phyloP scores from a whole-genome alignment of 1,140 invertebrate genomes.

The Maconellicoccus hirsutus region DNA sequence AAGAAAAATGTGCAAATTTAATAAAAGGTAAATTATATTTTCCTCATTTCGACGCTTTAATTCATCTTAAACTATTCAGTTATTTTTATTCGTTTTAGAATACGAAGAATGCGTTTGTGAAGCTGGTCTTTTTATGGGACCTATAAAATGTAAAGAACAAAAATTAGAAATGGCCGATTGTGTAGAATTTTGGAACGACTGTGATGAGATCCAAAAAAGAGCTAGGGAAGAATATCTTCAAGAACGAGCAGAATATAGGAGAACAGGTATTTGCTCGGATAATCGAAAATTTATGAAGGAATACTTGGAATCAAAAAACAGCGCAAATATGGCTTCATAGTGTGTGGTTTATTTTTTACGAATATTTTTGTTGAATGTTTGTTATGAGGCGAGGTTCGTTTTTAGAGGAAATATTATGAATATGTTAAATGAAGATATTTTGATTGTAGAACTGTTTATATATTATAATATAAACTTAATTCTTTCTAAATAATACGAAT shows the following conservation, averaged over 20 bases:
- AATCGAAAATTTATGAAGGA: conserved; percentile 28
- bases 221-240: conserved; percentile 68
- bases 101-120: conserved; percentile 66
- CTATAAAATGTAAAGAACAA: conserved; percentile 57
- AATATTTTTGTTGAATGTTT: too few species aligned
- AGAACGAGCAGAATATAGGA: conserved; percentile 66
- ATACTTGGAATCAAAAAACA: conserved; percentile 28
- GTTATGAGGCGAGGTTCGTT: too few species aligned
- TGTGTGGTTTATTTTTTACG: too few species aligned
- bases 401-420: too few species aligned
- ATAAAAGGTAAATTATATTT: conserved; percentile 42
- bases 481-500: neutral
- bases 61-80: too few species aligned
- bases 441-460: conserved; percentile 3
- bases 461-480: neutral
- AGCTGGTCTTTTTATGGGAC: conserved; percentile 48
- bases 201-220: conserved; percentile 57
- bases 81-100: conserved; percentile 33
- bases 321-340: conserved; percentile 5
- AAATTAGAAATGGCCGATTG: conserved; percentile 57
- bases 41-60: neutral
- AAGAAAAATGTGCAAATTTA: conserved; percentile 60
- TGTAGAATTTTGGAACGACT: conserved; percentile 57
- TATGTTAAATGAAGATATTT: conserved; percentile 1
- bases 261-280: conserved; percentile 48